Conservation (phyloP, 2,113 vertebrate species). For the Melanerpes formicivorus region DNA sequence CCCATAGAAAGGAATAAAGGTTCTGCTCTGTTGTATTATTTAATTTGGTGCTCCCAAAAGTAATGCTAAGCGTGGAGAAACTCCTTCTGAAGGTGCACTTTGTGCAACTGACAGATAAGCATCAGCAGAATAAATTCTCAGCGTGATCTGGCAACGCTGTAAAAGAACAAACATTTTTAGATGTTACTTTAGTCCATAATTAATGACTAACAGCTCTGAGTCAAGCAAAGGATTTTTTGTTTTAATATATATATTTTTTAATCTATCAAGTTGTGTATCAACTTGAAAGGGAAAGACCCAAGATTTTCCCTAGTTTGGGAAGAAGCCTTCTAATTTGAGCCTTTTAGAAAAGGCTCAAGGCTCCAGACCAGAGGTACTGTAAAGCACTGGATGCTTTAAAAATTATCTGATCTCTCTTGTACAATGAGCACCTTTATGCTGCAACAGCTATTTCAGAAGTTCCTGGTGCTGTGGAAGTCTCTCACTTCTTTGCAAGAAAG, state of each 20-base stretch:
- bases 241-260: not conserved
- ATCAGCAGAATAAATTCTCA: not conserved
- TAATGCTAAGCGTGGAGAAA: not conserved
- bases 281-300: not conserved
- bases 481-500: slow-evolving; percentile 2
- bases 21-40: not conserved
- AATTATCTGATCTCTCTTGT: not conserved
- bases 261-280: not conserved
- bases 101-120: not conserved
- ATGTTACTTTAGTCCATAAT: not conserved
- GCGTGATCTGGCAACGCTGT: not conserved
- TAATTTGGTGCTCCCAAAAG: not conserved
- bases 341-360: not conserved
- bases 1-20: not conserved
- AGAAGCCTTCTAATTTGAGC: not conserved
- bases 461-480: not conserved
- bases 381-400: not conserved
- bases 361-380: not conserved
- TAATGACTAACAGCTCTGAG: not conserved
- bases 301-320: not conserved
- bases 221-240: not conserved
- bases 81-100: not conserved
- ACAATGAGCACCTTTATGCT: not conserved
- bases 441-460: not conserved
- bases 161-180: not conserved